Percentiles rank a stretch among this genome's conserved stretches.
phyloP scores from a whole-genome alignment of 37 sponge, comb jelly and placozoan species.

The Agelas oroides region DNA sequence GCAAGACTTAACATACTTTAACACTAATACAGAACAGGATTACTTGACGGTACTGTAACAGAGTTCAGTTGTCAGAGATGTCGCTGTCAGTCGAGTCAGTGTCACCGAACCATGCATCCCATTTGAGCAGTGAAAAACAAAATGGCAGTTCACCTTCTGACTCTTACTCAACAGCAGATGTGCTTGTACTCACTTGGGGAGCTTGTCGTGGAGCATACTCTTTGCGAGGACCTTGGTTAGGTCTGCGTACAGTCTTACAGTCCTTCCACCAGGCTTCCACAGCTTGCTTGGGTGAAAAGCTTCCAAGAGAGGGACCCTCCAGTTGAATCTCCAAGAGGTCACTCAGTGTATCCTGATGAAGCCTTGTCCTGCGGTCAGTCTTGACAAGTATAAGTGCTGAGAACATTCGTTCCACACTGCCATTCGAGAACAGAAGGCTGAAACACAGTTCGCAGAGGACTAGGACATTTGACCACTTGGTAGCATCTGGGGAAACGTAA shows the following conservation, averaged over 20 bases:
- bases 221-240: slow-evolving; percentile 44
- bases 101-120: not conserved
- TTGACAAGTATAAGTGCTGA: slow-evolving; percentile 46
- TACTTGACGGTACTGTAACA: not conserved
- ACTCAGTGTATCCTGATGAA: slow-evolving; percentile 22
- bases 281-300: slow-evolving; percentile 23
- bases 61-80: not conserved
- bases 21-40: not conserved
- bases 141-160: too few species aligned
- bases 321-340: slow-evolving; percentile 45
- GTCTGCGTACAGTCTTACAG: slow-evolving; percentile 36
- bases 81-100: not conserved
- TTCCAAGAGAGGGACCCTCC: slow-evolving; percentile 26
- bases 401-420: slow-evolving; percentile 45
- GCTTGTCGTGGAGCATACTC: slow-evolving; percentile 34
- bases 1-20: too few species aligned
- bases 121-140: not conserved
- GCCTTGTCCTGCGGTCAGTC: slow-evolving; percentile 41
- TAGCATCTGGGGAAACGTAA: slow-evolving; percentile 16
- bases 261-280: slow-evolving; percentile 51
- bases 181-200: not conserved
- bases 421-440: slow-evolving; percentile 32
- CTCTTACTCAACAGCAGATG: too few species aligned
- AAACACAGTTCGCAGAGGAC: not conserved
- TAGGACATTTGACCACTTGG: not conserved